These are phyloP conservation scores for Struthio camelus DNA, from an alignment of 2,113 vertebrate species.

Conservation along the genomic window DNA sequence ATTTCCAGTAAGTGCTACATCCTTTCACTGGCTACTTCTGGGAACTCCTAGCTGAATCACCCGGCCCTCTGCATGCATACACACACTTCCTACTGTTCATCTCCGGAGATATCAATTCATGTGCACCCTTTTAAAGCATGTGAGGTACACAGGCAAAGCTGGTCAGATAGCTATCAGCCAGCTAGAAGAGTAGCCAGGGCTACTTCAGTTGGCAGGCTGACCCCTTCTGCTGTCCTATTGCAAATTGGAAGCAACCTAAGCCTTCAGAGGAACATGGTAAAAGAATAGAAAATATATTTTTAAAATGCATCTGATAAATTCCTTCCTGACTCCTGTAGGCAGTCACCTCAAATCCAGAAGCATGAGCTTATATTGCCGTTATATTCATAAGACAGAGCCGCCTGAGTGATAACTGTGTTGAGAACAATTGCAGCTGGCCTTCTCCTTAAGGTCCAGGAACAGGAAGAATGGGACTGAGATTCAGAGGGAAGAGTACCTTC, in stretches of 20 bases:
- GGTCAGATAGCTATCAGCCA: not conserved
- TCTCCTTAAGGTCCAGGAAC: not conserved
- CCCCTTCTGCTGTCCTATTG: not conserved
- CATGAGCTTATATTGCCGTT: not conserved
- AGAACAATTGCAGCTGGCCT: not conserved
- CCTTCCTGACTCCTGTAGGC: not conserved
- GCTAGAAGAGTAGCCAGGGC: not conserved
- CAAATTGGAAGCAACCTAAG: not conserved
- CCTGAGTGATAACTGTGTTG: accelerated
- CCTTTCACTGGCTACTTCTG: conserved; percentile 13
- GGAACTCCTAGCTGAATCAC: conserved; percentile 40
- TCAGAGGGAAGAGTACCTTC: not conserved
- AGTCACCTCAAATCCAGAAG: not conserved
- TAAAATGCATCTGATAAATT: not conserved
- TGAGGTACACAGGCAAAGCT: not conserved
- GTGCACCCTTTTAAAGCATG: not conserved
- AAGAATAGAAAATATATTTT: not conserved
- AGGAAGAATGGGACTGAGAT: not conserved
- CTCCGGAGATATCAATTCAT: not conserved
- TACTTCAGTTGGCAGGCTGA: not conserved
- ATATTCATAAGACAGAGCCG: not conserved
- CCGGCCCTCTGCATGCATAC: not conserved
- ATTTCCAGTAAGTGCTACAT: conserved; percentile 9
- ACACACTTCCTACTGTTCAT: not conserved
- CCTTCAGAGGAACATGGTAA: not conserved